Evolutionary conservation across 1,140 invertebrate species (phyloP).

Genomic region (Aphaenogaster rudis): DNA sequence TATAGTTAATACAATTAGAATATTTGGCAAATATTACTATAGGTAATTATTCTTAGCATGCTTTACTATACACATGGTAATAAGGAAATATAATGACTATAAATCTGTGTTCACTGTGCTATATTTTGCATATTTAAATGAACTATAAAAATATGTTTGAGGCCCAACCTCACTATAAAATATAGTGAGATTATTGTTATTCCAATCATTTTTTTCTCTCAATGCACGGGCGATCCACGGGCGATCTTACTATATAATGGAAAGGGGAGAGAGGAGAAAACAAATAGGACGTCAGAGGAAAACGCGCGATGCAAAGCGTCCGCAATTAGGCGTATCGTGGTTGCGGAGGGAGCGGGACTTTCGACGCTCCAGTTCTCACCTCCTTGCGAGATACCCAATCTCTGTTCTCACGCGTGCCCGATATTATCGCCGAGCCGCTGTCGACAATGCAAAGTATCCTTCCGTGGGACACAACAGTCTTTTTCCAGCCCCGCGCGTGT

Average conservation of each 20-base stretch:
- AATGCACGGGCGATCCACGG: neutral
- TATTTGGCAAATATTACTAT: too few species aligned
- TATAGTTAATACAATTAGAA: too few species aligned
- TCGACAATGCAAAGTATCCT: conserved; percentile 65
- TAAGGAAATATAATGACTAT: too few species aligned
- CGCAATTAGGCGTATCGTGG: conserved; percentile 38
- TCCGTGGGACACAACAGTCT: conserved; percentile 54
- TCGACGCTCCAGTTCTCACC: conserved; percentile 73
- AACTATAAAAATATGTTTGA: too few species aligned
- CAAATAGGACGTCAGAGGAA: conserved; percentile 18
- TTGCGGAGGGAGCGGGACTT: conserved; percentile 53
- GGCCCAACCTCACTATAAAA: too few species aligned
- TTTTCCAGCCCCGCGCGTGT: neutral
- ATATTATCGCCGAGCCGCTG: conserved; percentile 58
- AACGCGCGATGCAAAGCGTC: conserved; percentile 17
- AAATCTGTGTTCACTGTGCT: too few species aligned
- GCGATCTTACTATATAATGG: neutral
- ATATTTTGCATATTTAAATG: too few species aligned
- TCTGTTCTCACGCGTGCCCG: conserved; percentile 60
- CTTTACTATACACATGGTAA: too few species aligned
- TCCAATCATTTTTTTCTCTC: too few species aligned
- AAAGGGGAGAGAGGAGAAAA: neutral
- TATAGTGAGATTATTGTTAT: too few species aligned
- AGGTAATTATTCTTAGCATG: too few species aligned
- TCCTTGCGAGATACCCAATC: conserved; percentile 46